A percentile compares a stretch with the other conserved stretches of the same genome.
These are phyloP conservation scores for Sternarchorhynchus goeldii DNA, from an alignment of 2,797 vertebrate genomes.

Conservation along the genomic window DNA sequence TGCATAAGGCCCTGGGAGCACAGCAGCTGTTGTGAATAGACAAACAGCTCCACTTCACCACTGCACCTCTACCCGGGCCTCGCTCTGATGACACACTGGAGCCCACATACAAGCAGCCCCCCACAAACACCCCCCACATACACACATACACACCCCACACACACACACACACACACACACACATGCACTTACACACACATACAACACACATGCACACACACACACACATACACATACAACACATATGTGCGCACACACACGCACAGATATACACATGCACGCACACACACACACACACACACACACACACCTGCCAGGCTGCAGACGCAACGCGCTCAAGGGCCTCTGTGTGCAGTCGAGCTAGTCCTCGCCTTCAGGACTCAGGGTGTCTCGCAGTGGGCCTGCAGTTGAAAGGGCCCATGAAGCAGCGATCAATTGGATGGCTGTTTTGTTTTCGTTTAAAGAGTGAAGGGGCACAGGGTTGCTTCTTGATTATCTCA, in stretches of 20 bases:
- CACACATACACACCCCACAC: too few relatives aligned
- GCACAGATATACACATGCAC: too few relatives aligned
- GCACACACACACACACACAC: too few relatives aligned
- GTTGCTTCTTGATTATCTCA: conserved; percentile 68
- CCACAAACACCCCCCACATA: too few relatives aligned
- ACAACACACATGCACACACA: too few relatives aligned
- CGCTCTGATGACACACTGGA: conserved; percentile 72
- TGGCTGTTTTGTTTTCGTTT: conserved; percentile 48
- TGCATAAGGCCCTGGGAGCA: conserved; percentile 79
- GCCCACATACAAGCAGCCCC: too few relatives aligned
- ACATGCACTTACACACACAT: too few relatives aligned
- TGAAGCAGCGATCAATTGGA: conserved; percentile 72
- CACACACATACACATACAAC: too few relatives aligned
- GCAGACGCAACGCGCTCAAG: too few relatives aligned
- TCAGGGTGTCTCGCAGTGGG: conserved; percentile 66
- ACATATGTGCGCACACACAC: too few relatives aligned
- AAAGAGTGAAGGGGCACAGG: conserved; percentile 67
- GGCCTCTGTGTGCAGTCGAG: conserved; percentile 58
- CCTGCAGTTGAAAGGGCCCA: conserved; percentile 64
- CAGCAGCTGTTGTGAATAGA: conserved; percentile 81
- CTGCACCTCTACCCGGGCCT: conserved; percentile 70
- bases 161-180: too few relatives aligned
- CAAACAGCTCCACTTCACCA: conserved; percentile 72
- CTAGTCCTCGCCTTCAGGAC: conserved; percentile 58
- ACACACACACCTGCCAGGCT: too few relatives aligned